Base-by-base conservation (phyloP, 2,797 vertebrate species). In the Esox masquinongy region DNA sequence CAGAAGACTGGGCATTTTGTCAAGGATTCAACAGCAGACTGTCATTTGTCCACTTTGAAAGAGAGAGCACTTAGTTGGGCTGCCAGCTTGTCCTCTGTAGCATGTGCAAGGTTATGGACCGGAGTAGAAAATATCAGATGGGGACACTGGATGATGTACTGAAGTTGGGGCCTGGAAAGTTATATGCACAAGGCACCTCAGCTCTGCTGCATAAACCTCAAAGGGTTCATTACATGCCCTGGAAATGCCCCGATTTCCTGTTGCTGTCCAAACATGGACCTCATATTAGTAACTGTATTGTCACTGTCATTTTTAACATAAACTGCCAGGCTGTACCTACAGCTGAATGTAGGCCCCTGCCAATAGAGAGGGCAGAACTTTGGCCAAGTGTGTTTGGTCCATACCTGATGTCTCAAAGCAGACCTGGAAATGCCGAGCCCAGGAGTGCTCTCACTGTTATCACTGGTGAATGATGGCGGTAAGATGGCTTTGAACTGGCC, bases 341-440 rank as follows among this genome's bases (percentile, higher is more conserved):
- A 78, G 11, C 53, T 70, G 43, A 74, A 78, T 36, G 67, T 53
- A 70, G 17, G 64, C 19, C 76, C 51, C 34, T n/a, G 50, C 51
- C 39, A 78, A 68, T 72, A 29, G 67, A 31, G 76, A 74, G 4
- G 66, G 71, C 59, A 77, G 76, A 1, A 59, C 39, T 59, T 63
- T 61, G 24, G 71, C 66, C 29, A 74, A 51, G 49, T 77, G 51
- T n/a, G 70, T 12, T 78, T 61, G 73, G 29, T 74, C 76, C 76
- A 69, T 69, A 74, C 66, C 71, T 5, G 36, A 69, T 51, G 50
- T 51, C 50, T 51, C 50, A 36, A 22, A 73, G 71, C 49, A 68
- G 11, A 56, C 63, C 43, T 73, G 76, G 26, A 73, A 73, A 9
- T 0, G 64, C 3, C 34, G 2, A 68, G 63, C 50, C 49, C 61